phyloP scores from a whole-genome alignment of 2,113 vertebrate species.

The Centropus bengalensis region DNA sequence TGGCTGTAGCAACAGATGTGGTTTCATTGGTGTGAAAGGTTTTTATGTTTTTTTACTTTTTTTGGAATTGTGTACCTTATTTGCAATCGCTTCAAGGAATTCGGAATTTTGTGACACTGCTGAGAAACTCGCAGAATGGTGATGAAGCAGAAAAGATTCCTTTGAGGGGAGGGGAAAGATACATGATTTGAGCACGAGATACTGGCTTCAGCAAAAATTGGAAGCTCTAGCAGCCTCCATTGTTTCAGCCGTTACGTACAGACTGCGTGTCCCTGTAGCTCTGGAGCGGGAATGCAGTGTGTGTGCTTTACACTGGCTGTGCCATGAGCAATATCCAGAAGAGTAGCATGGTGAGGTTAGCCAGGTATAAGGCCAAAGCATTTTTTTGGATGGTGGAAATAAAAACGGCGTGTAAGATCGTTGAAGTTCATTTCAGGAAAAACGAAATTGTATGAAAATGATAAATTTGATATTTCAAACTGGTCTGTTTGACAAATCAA shows the following conservation, averaged over 20 bases:
- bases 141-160: neutral
- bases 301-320: neutral
- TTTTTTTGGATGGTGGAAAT: slow-evolving; percentile 71
- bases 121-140: neutral
- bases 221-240: slow-evolving; percentile 12
- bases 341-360: slow-evolving; percentile 80
- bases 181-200: neutral
- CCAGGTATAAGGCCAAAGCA: slow-evolving; percentile 68
- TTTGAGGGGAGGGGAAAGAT: neutral
- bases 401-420: slow-evolving; percentile 60
- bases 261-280: neutral
- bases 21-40: neutral
- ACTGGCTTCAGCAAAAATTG: neutral
- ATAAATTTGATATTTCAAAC: slow-evolving; percentile 13
- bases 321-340: slow-evolving; percentile 59
- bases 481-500: slow-evolving; percentile 29
- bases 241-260: neutral
- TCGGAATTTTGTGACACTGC: neutral
- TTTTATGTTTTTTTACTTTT: neutral
- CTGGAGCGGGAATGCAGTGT: neutral
- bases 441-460: slow-evolving; percentile 42
- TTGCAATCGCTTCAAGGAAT: neutral
- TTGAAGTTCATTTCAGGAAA: slow-evolving; percentile 25
- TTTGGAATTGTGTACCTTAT: neutral
- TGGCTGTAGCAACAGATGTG: neutral